These are phyloP conservation scores for Allophyes oxyacanthae DNA, from an alignment of 2,888 invertebrate genomes.

Conservation along the genomic window DNA sequence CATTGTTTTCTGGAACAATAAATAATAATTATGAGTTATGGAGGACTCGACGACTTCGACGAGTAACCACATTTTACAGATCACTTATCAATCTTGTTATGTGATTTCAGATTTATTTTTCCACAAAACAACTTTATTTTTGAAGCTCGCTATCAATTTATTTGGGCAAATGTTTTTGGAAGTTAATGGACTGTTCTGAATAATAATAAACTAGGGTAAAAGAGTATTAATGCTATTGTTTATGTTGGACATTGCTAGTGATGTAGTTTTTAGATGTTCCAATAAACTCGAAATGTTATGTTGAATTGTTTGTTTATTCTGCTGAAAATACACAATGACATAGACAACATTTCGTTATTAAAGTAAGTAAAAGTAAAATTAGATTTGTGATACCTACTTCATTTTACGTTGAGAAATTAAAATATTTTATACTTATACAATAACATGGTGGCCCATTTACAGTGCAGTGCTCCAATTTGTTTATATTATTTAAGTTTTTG, in stretches of 20 bases:
- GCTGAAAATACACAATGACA: no score
- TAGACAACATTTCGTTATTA: no score
- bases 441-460: no score
- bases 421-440: no score
- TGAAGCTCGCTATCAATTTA: constrained; percentile 42
- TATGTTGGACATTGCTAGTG: constrained; percentile 4
- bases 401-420: no score
- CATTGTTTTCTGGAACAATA: constrained; percentile 83
- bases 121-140: constrained; percentile 55
- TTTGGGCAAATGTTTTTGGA: constrained; percentile 44
- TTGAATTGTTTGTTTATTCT: no score
- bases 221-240: constrained; percentile 19
- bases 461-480: no score
- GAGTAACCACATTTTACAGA: constrained; percentile 48
- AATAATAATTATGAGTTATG: constrained; percentile 69
- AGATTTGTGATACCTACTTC: no score
- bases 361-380: no score
- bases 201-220: constrained; percentile 19
- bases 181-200: constrained; percentile 22
- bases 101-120: constrained; percentile 58
- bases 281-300: no score
- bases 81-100: constrained; percentile 51
- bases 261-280: neutral
- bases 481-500: no score
- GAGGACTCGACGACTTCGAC: constrained; percentile 49